A percentile compares a stretch with the other conserved stretches of the same genome.
phyloP scores from a whole-genome alignment of 2,888 invertebrate species.

The Shargacucullia verbasci region DNA sequence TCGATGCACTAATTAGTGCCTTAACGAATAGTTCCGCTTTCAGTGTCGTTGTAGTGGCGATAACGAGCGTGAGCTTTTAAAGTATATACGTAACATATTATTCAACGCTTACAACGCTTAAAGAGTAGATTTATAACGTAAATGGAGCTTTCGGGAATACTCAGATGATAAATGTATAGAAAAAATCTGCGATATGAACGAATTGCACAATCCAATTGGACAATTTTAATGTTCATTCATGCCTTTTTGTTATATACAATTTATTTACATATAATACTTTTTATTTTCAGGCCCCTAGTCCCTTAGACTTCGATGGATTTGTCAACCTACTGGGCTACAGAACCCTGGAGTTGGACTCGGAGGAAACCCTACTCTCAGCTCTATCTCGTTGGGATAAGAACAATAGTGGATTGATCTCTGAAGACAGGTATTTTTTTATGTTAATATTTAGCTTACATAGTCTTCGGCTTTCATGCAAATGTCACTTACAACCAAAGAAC shows the following conservation, averaged over 20 bases:
- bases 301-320: conserved; percentile 90
- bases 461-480: too few relatives aligned
- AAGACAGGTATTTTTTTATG: conserved; percentile 85
- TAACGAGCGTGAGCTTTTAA: conserved; percentile 6
- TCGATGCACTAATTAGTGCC: conserved; percentile 31
- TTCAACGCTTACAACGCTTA: too few relatives aligned
- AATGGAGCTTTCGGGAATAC: too few relatives aligned
- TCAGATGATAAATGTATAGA: too few relatives aligned
- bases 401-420: conserved; percentile 90
- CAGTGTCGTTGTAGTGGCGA: neutral
- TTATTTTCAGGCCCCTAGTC: conserved; percentile 79
- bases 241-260: too few relatives aligned
- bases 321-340: conserved; percentile 90
- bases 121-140: too few relatives aligned
- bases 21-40: conserved; percentile 14
- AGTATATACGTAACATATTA: conserved; percentile 3
- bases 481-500: too few relatives aligned
- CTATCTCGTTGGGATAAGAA: conserved; percentile 91
- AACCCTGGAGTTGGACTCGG: conserved; percentile 90
- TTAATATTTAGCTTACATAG: too few relatives aligned
- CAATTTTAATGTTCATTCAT: too few relatives aligned
- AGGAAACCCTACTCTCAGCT: conserved; percentile 90
- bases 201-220: too few relatives aligned
- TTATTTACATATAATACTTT: too few relatives aligned
- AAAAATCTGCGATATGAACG: too few relatives aligned